Conservation (phyloP, 2,113 vertebrate species). For the Bettongia penicillata region DNA sequence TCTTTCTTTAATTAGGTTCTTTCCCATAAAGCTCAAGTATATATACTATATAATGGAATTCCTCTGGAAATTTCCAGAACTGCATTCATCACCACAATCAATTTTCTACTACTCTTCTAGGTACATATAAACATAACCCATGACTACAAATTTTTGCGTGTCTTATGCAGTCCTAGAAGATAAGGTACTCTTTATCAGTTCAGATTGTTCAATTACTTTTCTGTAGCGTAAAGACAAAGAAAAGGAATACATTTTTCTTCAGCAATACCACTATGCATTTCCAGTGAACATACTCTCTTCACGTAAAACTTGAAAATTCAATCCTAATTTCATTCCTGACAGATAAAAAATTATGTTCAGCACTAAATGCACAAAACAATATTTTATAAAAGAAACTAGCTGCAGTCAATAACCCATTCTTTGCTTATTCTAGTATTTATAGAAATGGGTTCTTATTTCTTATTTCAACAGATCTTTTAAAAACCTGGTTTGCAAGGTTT, state of each 20-base stretch:
- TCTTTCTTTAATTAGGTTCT: conserved; percentile 53
- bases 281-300: conserved; percentile 9
- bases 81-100: conserved; percentile 55
- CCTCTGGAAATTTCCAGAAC: conserved; percentile 75
- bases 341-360: background rate
- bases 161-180: background rate
- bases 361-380: background rate
- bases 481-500: conserved; percentile 22
- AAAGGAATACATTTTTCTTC: conserved; percentile 35
- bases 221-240: conserved; percentile 48
- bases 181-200: background rate
- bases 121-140: conserved; percentile 41
- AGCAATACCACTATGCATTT: background rate
- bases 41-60: conserved; percentile 72
- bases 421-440: background rate
- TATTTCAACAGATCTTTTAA: background rate
- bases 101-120: conserved; percentile 42
- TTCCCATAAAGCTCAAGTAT: conserved; percentile 67
- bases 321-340: conserved; percentile 15
- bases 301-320: conserved; percentile 28
- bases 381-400: background rate
- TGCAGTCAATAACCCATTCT: background rate
- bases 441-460: conserved; percentile 7
- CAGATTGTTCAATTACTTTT: conserved; percentile 20
- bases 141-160: background rate